Conservation (phyloP, 2,797 vertebrate genomes). For the Leuciscus waleckii region DNA sequence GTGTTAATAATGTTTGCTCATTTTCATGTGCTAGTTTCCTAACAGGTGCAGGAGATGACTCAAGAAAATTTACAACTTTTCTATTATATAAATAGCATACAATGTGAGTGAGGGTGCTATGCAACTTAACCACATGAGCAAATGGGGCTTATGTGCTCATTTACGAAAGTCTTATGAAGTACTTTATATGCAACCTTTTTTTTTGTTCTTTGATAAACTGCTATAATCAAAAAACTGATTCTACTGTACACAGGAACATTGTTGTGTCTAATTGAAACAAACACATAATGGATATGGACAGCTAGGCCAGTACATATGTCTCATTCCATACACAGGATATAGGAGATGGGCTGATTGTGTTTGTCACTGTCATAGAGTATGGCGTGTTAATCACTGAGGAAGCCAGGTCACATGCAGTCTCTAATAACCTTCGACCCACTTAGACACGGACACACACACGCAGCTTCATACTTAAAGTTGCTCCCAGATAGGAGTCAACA, state of each 20-base stretch:
- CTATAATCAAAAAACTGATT: neutral
- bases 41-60: constrained; percentile 67
- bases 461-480: constrained; percentile 25
- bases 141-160: constrained; percentile 73
- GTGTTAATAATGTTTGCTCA: constrained; percentile 71
- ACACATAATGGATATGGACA: constrained; percentile 26
- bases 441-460: constrained; percentile 47
- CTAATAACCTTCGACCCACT: constrained; percentile 68
- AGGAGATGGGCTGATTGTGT: neutral
- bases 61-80: constrained; percentile 66
- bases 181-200: constrained; percentile 27
- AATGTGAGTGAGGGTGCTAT: constrained; percentile 59
- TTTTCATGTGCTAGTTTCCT: constrained; percentile 64
- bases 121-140: constrained; percentile 70
- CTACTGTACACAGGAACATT: neutral
- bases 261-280: neutral
- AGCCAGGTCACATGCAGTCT: constrained; percentile 52
- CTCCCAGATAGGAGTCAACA: constrained; percentile 10
- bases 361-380: constrained; percentile 28
- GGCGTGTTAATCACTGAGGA: constrained; percentile 30
- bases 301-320: neutral
- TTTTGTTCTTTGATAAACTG: constrained; percentile 16
- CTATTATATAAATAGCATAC: constrained; percentile 62
- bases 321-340: constrained; percentile 35
- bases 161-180: constrained; percentile 74